Conservation (phyloP, 1,140 invertebrate species). For the Physella acuta region DNA sequence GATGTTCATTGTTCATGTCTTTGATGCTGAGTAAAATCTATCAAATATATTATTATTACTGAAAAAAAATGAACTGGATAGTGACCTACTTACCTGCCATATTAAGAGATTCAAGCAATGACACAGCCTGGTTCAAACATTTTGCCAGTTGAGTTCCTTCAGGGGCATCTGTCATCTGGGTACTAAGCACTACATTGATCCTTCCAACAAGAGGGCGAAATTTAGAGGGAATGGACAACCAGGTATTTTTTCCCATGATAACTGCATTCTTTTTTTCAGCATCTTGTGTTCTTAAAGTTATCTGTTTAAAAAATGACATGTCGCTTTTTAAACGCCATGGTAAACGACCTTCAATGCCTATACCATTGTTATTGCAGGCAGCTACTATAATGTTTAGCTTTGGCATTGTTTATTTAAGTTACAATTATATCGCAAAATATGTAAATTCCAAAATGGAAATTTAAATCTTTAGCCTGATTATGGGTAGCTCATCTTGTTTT, state of each 20-base stretch:
- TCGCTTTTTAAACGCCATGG: conserved; percentile 89
- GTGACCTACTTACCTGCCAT: conserved; percentile 86
- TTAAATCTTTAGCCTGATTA: too few relatives aligned
- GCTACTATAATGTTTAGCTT: conserved; percentile 61
- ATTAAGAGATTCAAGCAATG: conserved; percentile 64
- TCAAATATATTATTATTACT: too few relatives aligned
- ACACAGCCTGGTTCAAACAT: conserved; percentile 71
- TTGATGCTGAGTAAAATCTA: too few relatives aligned
- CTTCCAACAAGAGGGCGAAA: conserved; percentile 75
- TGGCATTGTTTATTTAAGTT: conserved; percentile 39
- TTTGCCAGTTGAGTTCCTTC: conserved; percentile 68
- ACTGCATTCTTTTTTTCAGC: conserved; percentile 72
- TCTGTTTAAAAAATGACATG: conserved; percentile 78
- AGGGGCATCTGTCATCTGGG: conserved; percentile 63
- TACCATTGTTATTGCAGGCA: conserved; percentile 81
- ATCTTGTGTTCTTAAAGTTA: conserved; percentile 17
- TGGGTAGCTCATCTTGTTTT: too few relatives aligned
- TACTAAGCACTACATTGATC: conserved; percentile 83
- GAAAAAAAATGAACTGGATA: conserved; percentile 79
- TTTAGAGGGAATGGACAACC: conserved; percentile 84
- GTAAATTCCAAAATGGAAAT: too few relatives aligned
- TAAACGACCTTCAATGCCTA: conserved; percentile 76
- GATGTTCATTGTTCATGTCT: too few relatives aligned
- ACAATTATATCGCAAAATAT: too few relatives aligned
- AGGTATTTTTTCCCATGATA: conserved; percentile 90